Evolutionary conservation across 2,797 vertebrate species (phyloP).

Genomic region (Crax fasciolata): DNA sequence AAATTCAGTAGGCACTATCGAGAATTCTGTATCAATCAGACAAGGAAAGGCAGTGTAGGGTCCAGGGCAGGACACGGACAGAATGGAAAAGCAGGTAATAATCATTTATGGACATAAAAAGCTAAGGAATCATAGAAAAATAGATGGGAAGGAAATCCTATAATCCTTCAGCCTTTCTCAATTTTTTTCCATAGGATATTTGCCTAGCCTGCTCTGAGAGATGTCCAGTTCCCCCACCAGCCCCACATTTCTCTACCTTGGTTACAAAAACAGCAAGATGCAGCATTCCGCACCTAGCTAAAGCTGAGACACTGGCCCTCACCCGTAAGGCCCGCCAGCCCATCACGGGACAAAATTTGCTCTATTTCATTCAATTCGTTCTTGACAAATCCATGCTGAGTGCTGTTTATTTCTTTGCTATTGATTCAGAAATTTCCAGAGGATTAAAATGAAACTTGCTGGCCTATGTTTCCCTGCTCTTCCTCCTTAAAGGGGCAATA

Average conservation of each 20-base stretch:
- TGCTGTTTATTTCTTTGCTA: background rate
- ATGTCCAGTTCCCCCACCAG: background rate
- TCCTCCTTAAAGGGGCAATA: background rate
- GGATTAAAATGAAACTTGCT: background rate
- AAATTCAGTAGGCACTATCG: background rate
- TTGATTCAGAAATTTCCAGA: background rate
- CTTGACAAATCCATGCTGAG: background rate
- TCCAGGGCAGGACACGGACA: background rate
- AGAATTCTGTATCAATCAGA: background rate
- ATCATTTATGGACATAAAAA: background rate
- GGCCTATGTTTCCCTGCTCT: background rate
- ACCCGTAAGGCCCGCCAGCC: background rate
- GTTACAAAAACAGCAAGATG: background rate
- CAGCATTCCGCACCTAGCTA: background rate
- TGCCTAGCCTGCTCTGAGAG: background rate
- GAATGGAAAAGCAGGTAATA: background rate
- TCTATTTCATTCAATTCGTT: background rate
- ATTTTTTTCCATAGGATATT: background rate
- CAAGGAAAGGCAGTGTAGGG: background rate
- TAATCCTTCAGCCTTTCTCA: fast-evolving
- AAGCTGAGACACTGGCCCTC: fast-evolving
- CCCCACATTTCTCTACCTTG: background rate
- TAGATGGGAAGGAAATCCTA: background rate
- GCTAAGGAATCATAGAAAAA: background rate
- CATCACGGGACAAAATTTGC: background rate